phyloP scores from a whole-genome alignment of 2,888 invertebrate species.

The Callosobruchus maculatus region DNA sequence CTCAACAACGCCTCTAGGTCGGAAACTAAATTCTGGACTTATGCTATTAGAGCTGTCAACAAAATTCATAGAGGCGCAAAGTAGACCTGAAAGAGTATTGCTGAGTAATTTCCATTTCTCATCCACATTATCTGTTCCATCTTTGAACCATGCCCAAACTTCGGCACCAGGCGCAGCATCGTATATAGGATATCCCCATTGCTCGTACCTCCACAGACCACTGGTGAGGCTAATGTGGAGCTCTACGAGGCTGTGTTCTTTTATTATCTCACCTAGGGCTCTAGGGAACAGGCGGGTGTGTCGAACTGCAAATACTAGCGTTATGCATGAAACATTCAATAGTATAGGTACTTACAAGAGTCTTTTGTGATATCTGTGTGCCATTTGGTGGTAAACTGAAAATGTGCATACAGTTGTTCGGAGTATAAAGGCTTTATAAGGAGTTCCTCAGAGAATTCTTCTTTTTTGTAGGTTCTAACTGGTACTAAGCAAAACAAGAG shows the following conservation, averaged over 20 bases:
- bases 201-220: constrained; percentile 89
- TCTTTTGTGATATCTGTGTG: constrained; percentile 54
- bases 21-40: constrained; percentile 77
- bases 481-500: neutral
- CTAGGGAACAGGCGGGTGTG: constrained; percentile 87
- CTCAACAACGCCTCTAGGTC: constrained; percentile 64
- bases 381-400: constrained; percentile 86
- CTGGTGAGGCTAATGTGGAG: constrained; percentile 88
- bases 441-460: constrained; percentile 84
- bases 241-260: constrained; percentile 81
- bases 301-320: constrained; percentile 56
- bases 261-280: constrained; percentile 82
- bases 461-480: constrained; percentile 40
- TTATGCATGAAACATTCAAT: neutral
- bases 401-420: constrained; percentile 83
- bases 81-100: constrained; percentile 87
- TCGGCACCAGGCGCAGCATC: constrained; percentile 93
- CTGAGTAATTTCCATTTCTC: constrained; percentile 84
- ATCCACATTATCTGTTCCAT: constrained; percentile 66
- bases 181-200: constrained; percentile 90
- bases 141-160: constrained; percentile 88
- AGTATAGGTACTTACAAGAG: constrained; percentile 55
- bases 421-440: constrained; percentile 79
- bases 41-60: constrained; percentile 82
- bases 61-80: constrained; percentile 95